Base-by-base conservation (phyloP, 2,113 vertebrate species). In the Gadus macrocephalus region DNA sequence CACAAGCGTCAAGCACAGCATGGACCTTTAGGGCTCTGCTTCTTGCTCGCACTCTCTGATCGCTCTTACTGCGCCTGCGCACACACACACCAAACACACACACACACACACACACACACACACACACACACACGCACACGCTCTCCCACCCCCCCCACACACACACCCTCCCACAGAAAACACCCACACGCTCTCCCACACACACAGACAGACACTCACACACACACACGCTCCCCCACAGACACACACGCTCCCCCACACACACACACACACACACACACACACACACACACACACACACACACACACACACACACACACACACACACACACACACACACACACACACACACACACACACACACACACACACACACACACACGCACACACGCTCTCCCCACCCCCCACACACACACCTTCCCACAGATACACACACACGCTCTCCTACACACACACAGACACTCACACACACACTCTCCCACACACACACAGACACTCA, bases 231-330 rank as follows among this genome's bases (percentile, higher is more conserved):
- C n/a, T n/a, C 60, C 11, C 60, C 0, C 60, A 1, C 60, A 25
- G 19, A 62, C 60, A n/a, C n/a, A n/a, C n/a, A n/a, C n/a, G n/a
- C n/a, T n/a, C n/a, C n/a, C 20, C 19, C 19, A 15, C 14, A 6
- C 31, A 65, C 64, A 65, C 62, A 27, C 61, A 62, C 3, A 27
- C n/a, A n/a, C n/a, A n/a, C n/a, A n/a, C n/a, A n/a, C n/a, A n/a
- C n/a, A 28, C 22, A 15, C 59, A 61, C 19, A 4, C 17, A 22
- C 17, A 61, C 59, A n/a, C n/a, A 25, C 1, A 25, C 22, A 27
- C 42, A 17, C 20, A 15, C 14, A n/a, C 8, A 17, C 8, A 6
- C 20, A 35, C 35, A 14, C 49, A 9, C 17, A 17, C 15, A 25
- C n/a, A 58, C 42, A 53, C 3, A 71, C 62, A 19, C 42, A 7